phyloP scores from a whole-genome alignment of 2,888 invertebrate genomes.

The Eupithecia insigniata region DNA sequence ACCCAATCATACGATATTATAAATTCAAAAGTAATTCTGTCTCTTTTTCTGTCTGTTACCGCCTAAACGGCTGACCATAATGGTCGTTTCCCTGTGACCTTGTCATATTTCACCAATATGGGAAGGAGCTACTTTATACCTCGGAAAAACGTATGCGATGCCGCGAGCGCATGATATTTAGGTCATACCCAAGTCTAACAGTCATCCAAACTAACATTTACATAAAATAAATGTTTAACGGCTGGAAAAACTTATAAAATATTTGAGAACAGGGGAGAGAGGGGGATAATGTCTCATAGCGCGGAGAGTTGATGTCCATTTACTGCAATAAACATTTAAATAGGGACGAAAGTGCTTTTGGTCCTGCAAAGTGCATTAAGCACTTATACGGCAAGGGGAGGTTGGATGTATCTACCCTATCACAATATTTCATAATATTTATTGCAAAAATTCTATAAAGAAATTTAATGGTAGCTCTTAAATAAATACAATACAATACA shows the following conservation, averaged over 20 bases:
- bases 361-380: not conserved
- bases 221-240: not conserved
- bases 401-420: not conserved
- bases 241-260: not conserved
- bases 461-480: not conserved
- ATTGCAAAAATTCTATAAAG: too few relatives aligned
- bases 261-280: not conserved
- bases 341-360: not conserved
- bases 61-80: not conserved
- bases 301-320: not conserved
- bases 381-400: not conserved
- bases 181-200: not conserved
- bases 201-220: not conserved
- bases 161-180: not conserved
- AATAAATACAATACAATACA: too few relatives aligned
- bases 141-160: not conserved
- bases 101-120: too few relatives aligned
- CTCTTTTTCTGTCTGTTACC: not conserved
- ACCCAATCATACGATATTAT: too few relatives aligned
- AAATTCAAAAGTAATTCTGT: not conserved
- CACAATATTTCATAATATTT: not conserved
- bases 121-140: not conserved
- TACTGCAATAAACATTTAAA: not conserved
- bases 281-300: not conserved
- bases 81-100: too few relatives aligned